A percentile compares a stretch with the other conserved stretches of the same genome.
Evolutionary conservation across 1,140 invertebrate species (phyloP).

Genomic region (Eumeta japonica): DNA sequence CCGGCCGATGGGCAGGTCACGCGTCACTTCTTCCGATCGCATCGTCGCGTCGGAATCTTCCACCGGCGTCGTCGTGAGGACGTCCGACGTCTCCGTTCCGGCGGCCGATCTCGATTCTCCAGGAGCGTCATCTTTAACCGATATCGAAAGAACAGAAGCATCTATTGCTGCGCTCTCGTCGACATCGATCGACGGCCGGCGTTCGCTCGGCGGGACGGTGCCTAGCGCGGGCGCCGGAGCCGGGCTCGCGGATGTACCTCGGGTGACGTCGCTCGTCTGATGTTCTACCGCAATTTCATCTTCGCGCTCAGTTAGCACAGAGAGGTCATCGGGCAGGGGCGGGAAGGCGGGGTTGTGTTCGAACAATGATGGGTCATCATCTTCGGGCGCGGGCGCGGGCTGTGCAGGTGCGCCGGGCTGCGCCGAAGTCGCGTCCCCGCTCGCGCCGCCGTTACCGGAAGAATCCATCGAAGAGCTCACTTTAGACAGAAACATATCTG

Average conservation of each 20-base stretch:
- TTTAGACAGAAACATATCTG: conserved; percentile 28
- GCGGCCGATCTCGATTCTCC: no score
- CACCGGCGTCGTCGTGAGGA: no score
- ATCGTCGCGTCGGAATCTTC: no score
- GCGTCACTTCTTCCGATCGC: no score
- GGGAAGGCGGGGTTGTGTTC: conserved; percentile 49
- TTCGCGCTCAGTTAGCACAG: conserved; percentile 35
- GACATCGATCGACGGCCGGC: no score
- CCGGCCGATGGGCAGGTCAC: no score
- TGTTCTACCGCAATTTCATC: conserved; percentile 26
- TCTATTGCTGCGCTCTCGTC: no score
- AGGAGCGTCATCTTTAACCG: no score
- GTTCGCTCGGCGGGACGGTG: background rate
- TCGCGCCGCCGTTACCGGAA: conserved; percentile 26
- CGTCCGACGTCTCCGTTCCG: no score
- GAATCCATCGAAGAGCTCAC: conserved; percentile 40
- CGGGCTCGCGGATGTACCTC: background rate
- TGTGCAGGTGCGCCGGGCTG: conserved; percentile 13
- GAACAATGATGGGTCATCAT: conserved; percentile 34
- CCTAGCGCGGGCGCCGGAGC: background rate
- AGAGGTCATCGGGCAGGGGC: conserved; percentile 44
- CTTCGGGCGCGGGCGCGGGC: conserved; percentile 36
- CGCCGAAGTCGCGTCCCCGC: conserved; percentile 20
- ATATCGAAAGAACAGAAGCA: no score
- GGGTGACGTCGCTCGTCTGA: background rate